Evolutionary conservation across 2,888 invertebrate genomes (phyloP), one percentile per base, ranked within the genome.

Genomic region (Tenthredo mesomela): DNA sequence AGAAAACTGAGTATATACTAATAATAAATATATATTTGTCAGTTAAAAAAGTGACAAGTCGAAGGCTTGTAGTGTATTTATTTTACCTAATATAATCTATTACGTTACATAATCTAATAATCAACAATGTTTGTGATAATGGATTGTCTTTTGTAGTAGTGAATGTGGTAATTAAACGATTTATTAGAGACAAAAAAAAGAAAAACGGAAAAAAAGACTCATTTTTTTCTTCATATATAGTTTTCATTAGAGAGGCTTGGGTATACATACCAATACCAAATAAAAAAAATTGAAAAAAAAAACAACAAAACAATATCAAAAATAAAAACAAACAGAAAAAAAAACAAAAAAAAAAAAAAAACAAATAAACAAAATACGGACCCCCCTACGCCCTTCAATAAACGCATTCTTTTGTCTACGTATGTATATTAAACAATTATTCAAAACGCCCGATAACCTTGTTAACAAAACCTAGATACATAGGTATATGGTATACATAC

Each of bases 81-180:
- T 61, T 54, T 25, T 67, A 12, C 18, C 43, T 21, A 73, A 25
- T 21, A 58, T 21, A 58, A 54, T 21, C 50, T 47, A 18, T 58
- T 58, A 78, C 21, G 58, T 61, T 61, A 25, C 18, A 33, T 43
- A 61, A n/a, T 18, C 33, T 15, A 61, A 82, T 88, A 88, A 89
- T 37, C 82, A 82, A 87, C 86, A 87, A 92, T 92, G 92, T 91
- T 89, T 87, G 89, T 89, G 89, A 90, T 90, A 88, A 92, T 92
- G 92, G 92, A 92, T 92, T 92, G 91, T 92, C 90, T 90, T 90
- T 89, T 89, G 87, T 91, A 92, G 89, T 92, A 92, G 82, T 47
- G 82, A 82, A n/a, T 70, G 65, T 37, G 67, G 77, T 77, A 54
- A 33, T 77, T 70, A 25, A 37, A 18, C n/a, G 33, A 33, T 43